Evolutionary conservation across 2,797 vertebrate genomes (phyloP), one percentile per base, ranked within the genome.

Genomic region (Caiman crocodilus): DNA sequence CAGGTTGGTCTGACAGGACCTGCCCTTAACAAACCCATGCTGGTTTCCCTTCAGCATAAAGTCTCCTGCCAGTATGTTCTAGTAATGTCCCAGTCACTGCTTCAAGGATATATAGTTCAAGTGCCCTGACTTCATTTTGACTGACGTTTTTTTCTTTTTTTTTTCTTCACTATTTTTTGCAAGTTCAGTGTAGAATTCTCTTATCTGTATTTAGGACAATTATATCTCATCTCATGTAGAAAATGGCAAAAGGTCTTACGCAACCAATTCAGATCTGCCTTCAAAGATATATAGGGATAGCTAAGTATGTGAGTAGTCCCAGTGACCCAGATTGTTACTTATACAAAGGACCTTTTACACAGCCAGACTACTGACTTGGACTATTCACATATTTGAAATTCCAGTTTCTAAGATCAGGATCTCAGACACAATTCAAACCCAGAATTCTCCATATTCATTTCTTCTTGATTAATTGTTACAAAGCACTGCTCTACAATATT

Each of bases 41-140:
- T n/a, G n/a, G n/a, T n/a, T n/a, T n/a, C n/a, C n/a, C n/a, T n/a
- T n/a, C n/a, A n/a, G n/a, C n/a, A n/a, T n/a, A n/a, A n/a, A n/a
- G n/a, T n/a, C n/a, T n/a, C n/a, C n/a, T n/a, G n/a, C n/a, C n/a
- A n/a, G n/a, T n/a, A 71, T 77, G 3, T 67, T 59, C 9, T 79
- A 0, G 0, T 73, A 76, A 59, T 59, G 28, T 2, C 75, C 4
- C 4, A 2, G 56, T 75, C 32, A 7, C 1, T 30, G 25, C 25
- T 16, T n/a, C 30, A 69, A 35, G 20, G 30, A 69, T 69, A 69
- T 32, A 69, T 69, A 69, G 65, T 20, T 69, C 65, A 69, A 12
- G 30, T 67, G n/a, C 64, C 30, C n/a, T 18, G 12, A 59, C 15
- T 83, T 32, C 79, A 75, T 90, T 58, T 57, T 14, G 50, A 26